Percentiles rank a stretch among this genome's conserved stretches.
Conservation (phyloP, 2,113 vertebrate genomes). For the Hippocampus mohnikei region DNA sequence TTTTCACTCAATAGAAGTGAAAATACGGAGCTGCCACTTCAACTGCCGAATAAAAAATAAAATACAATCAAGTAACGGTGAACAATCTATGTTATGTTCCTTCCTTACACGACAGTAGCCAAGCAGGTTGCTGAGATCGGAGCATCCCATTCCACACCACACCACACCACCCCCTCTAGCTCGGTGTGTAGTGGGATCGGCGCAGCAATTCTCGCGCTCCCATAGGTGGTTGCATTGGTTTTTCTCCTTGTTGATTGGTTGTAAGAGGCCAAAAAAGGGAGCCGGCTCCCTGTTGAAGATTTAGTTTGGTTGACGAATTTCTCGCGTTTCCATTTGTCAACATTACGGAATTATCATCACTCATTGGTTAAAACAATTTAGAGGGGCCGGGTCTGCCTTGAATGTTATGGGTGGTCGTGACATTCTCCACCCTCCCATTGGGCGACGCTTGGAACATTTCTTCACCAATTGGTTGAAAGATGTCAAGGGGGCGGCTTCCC, state of each 20-base stretch:
- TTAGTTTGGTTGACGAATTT: conserved; percentile 18
- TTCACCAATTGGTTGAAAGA: conserved; percentile 36
- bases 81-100: not conserved
- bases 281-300: not conserved
- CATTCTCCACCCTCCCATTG: conserved; percentile 30
- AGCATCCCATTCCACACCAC: not conserved
- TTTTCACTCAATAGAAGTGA: not conserved
- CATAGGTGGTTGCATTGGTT: not conserved
- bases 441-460: not conserved
- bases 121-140: not conserved
- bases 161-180: too few relatives aligned
- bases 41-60: not conserved
- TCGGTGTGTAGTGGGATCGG: not conserved
- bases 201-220: not conserved
- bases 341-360: not conserved
- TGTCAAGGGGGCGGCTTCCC: conserved; percentile 14
- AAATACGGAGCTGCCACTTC: not conserved
- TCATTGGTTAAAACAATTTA: conserved; percentile 33
- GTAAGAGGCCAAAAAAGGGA: not conserved
- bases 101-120: not conserved
- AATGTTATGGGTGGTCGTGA: conserved; percentile 9
- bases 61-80: not conserved
- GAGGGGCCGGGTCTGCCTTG: conserved; percentile 13
- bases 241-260: not conserved
- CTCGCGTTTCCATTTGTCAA: conserved; percentile 33